Base-by-base conservation (phyloP, 2,888 invertebrate genomes). In the Nomada goodeniana region DNA sequence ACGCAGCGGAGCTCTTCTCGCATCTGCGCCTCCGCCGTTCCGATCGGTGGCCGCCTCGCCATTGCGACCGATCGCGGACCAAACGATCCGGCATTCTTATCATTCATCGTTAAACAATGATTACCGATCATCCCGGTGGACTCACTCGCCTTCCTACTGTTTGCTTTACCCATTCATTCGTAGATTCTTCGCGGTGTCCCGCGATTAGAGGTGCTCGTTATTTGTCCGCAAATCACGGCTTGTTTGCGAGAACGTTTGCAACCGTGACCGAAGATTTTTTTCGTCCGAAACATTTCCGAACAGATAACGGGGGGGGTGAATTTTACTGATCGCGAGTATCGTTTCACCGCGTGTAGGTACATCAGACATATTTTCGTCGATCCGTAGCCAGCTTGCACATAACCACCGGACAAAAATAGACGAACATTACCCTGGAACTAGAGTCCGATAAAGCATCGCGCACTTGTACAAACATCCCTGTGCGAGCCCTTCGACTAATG, bases 21-120 rank as follows among this genome's bases (percentile, higher is more conserved):
- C 82, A 80, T 83, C 82, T 83, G 82, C 87, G 76, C 87, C 70
- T 77, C 67, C 59, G 9, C 20, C 57, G 44, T 47, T 67, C 47
- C 47, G 57, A 59, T 73, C 63, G 53, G 20, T 60, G 13, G 23
- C 23, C 57, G 23, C 23, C 57, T n/a, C 44, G 20, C 42, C 50
- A 61, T 26, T 36, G 53, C 59, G n/a, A 57, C 26, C 26, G 36
- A 70, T 70, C 53, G 2, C 18, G 2, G 10, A 55, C 36, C 26
- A 15, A 67, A 29, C 13, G 52, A 70, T 69, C 36, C 3, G n/a
- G n/a, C 11, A 18, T 68, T 55, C 5, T 55, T 68, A 23, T 68
- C 11, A 7, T 13, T 55, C 18, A 2, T 42, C 29, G 20, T 18
- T 36, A 60, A 60, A 1, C n/a, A 13, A 53, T 15, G 2, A 57